A percentile compares a stretch with the other conserved stretches of the same genome.
phyloP scores from a whole-genome alignment of 2,797 vertebrate species.

The Phylloscopus collybita region DNA sequence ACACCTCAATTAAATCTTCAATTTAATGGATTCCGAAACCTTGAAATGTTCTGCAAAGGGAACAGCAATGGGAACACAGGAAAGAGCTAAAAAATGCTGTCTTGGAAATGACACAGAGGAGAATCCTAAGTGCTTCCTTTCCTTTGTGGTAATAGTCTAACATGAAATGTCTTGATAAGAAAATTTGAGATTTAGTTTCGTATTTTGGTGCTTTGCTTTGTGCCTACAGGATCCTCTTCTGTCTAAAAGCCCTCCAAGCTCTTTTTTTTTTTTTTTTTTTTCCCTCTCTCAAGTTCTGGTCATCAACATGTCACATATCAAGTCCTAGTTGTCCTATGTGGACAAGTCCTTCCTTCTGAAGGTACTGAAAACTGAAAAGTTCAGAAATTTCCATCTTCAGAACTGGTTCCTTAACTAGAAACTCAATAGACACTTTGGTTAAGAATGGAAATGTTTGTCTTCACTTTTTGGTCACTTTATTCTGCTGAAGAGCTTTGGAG shows the following conservation, averaged over 20 bases:
- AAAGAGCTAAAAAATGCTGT: not conserved
- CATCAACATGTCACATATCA: fast-evolving
- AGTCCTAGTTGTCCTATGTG: not conserved
- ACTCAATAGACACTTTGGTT: not conserved
- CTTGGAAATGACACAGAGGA: not conserved
- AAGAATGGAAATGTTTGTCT: not conserved
- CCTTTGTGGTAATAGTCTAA: not conserved
- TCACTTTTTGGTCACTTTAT: not conserved
- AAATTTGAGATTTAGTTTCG: not conserved
- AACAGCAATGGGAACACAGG: not conserved
- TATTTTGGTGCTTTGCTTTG: not conserved
- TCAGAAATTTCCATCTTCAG: not conserved
- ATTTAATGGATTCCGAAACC: not conserved
- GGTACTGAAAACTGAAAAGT: not conserved
- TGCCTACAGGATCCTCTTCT: not conserved
- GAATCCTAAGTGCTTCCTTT: not conserved
- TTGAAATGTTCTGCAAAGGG: not conserved
- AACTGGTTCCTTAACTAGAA: not conserved
- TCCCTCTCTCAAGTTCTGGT: not conserved
- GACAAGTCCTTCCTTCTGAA: not conserved
- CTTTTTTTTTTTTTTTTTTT: fast-evolving
- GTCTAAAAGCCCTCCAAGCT: not conserved
- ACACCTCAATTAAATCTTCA: slow-evolving; percentile 10
- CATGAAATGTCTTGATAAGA: not conserved
- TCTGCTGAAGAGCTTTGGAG: not conserved